Percentiles rank a stretch among this genome's conserved stretches.
Conservation (phyloP, 2,888 invertebrate species). For the Eristalis arbustorum region DNA sequence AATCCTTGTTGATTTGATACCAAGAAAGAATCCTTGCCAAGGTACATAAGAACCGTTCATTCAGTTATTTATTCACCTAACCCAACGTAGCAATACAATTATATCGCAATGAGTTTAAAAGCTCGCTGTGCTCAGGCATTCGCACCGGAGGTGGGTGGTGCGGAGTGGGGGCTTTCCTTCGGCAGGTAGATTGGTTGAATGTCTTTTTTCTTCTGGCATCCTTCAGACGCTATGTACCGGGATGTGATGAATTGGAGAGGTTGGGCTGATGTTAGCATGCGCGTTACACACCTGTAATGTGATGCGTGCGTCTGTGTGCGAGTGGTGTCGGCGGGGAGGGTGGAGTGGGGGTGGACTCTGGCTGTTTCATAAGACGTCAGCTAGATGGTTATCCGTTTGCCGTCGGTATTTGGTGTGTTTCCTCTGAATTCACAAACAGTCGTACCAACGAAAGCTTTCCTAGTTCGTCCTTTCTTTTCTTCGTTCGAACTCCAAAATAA, state of each 20-base stretch:
- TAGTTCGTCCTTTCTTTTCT: background rate
- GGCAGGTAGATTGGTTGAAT: conserved; percentile 80
- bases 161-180: conserved; percentile 72
- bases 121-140: conserved; percentile 35
- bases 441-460: background rate
- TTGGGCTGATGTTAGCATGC: conserved; percentile 66
- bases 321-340: conserved; percentile 6
- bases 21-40: background rate
- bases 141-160: conserved; percentile 41
- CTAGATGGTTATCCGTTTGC: background rate
- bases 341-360: conserved; percentile 1
- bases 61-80: conserved; percentile 68
- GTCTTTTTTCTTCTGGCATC: conserved; percentile 56
- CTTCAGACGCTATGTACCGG: conserved; percentile 39
- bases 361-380: background rate
- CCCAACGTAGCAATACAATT: conserved; percentile 62
- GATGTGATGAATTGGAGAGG: conserved; percentile 63
- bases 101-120: conserved; percentile 69
- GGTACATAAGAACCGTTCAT: conserved; percentile 63
- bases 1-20: conserved; percentile 43
- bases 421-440: background rate
- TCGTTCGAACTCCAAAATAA: background rate
- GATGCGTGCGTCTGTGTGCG: conserved; percentile 49
- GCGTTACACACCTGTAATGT: conserved; percentile 68
- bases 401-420: background rate